These are phyloP conservation scores for Lithophane socia DNA, from an alignment of 2,888 invertebrate species.

Conservation along the genomic window DNA sequence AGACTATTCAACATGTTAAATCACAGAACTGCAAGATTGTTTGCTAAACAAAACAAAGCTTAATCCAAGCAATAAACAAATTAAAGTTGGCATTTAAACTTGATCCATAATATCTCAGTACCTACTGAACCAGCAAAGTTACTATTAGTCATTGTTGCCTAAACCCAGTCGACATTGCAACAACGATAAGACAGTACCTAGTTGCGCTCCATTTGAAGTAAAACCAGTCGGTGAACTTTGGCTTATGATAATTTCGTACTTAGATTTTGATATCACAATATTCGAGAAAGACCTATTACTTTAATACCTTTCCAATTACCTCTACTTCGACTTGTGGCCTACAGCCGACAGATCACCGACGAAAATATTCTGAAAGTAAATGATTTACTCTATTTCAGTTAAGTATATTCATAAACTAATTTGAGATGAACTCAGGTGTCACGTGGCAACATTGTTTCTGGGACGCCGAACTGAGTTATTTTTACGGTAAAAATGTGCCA, in stretches of 20 bases:
- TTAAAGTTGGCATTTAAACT: conserved; percentile 1
- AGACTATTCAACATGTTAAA: background rate
- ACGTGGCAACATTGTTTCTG: conserved; percentile 29
- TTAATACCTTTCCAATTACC: background rate
- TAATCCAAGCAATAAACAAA: background rate
- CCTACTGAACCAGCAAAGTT: background rate
- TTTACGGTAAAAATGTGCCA: conserved; percentile 24
- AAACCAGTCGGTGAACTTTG: conserved; percentile 17
- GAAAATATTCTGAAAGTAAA: background rate
- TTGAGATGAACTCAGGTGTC: conserved; percentile 27
- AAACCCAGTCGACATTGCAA: conserved; percentile 32
- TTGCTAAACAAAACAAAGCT: background rate
- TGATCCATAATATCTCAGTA: background rate
- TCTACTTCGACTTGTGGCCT: background rate
- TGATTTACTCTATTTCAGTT: conserved; percentile 9
- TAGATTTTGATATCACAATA: background rate
- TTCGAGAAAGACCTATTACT: background rate
- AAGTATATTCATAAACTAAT: conserved; percentile 5
- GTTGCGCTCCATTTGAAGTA: conserved; percentile 34
- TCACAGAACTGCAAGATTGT: too few relatives aligned
- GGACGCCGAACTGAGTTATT: conserved; percentile 21
- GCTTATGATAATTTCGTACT: background rate
- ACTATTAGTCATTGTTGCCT: conserved; percentile 4
- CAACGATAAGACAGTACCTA: conserved; percentile 5
- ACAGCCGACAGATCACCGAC: background rate